These are phyloP conservation scores for Galago senegalensis DNA, from an alignment of 2,797 vertebrate genomes.

Conservation along the genomic window DNA sequence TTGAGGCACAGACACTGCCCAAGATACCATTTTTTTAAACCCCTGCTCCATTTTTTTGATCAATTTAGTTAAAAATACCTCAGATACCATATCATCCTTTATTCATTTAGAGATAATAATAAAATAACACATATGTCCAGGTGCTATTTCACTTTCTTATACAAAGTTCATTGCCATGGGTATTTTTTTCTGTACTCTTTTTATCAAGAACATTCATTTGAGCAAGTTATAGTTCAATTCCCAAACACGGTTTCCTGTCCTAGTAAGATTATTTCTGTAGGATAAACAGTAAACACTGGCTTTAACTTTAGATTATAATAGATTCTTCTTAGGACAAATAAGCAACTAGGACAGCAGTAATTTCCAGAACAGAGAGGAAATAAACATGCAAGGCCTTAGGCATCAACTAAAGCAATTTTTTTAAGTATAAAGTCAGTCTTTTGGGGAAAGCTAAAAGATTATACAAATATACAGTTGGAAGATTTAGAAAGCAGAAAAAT, in stretches of 20 bases:
- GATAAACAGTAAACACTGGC: background rate
- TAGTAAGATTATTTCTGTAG: background rate
- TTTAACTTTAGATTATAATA: background rate
- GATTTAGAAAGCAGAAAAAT: background rate
- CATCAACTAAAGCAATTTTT: background rate
- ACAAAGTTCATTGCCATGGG: background rate
- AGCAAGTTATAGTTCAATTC: background rate
- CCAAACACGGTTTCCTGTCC: background rate
- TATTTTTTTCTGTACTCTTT: background rate
- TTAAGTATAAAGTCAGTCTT: background rate
- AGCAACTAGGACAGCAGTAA: background rate
- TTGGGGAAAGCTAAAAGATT: background rate
- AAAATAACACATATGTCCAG: background rate
- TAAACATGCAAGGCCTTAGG: background rate
- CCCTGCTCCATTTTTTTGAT: background rate
- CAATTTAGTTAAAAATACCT: background rate
- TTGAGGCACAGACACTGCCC: too few species aligned
- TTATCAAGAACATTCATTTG: background rate
- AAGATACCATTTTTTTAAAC: background rate
- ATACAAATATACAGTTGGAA: background rate
- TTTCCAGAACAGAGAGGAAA: background rate
- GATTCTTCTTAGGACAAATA: background rate
- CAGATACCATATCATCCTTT: background rate
- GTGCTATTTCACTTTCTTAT: background rate
- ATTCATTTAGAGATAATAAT: slow-evolving; percentile 3